Base-by-base conservation (phyloP, 1,140 invertebrate genomes). In the Diabrotica undecimpunctata region DNA sequence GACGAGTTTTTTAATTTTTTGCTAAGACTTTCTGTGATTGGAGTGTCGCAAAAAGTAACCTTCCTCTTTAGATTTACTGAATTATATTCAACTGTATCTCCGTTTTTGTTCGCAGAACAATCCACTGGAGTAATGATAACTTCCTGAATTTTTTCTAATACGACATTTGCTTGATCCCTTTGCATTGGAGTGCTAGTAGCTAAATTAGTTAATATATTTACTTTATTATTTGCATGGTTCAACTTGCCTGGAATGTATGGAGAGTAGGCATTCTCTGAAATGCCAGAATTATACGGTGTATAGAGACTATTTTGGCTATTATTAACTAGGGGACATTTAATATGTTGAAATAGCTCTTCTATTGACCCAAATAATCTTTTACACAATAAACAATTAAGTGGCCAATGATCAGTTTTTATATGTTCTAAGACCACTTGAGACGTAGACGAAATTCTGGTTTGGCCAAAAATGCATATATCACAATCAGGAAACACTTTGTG, bases 171-270 rank as follows among this genome's bases (percentile, higher is more conserved):
- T 46, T 70, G 64, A n/a, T 61, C 50, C 57, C 61, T 70, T 41
- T 70, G 68, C 64, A 74, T 66, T 6, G 72, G 72, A 9, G 72
- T 74, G 52, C 70, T 74, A 8, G 72, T 70, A 25, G 69, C 67
- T 37, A 66, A 55, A 55, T 61, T 66, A 51, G 36, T 66, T 35
- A 66, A 41, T 51, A 55, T 51, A 36, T 68, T 67, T 25, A 63
- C 51, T 8, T 39, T 25, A 6, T 39, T 25, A 6, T 65, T 50
- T 6, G 8, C 52, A 55, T 62, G 39, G 10, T 62, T 14, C 41
- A 25, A 25, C 25, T 51, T 53, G 13, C 66, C 25, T 10, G 56
- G 41, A 50, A 70, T 61, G 12, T 37, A 12, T 8, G 12, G 7
- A 25, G 59, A 61, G n/a, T 63, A 56, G 11, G 65, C 35, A 38